A percentile compares a stretch with the other conserved stretches of the same genome.
phyloP scores from a whole-genome alignment of 1,140 invertebrate species.

The Nylanderia fulva region DNA sequence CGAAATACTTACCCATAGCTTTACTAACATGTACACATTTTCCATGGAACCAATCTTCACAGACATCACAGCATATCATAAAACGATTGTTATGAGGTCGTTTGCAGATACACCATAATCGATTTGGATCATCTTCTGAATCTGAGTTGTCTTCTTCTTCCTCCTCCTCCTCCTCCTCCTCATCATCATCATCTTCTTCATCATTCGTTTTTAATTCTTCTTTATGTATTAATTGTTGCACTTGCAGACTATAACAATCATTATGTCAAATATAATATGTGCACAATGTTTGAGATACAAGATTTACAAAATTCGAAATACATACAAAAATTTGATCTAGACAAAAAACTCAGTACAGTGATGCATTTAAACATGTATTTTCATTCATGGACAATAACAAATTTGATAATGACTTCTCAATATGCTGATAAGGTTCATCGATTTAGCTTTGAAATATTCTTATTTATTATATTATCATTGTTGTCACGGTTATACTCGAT shows the following conservation, averaged over 20 bases:
- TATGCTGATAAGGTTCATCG: too few relatives aligned
- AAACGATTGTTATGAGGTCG: constrained; percentile 98
- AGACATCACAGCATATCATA: constrained; percentile 99
- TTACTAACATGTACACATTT: constrained; percentile 98
- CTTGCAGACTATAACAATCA: constrained; percentile 37
- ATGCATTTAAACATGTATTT: too few relatives aligned
- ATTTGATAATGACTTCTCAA: too few relatives aligned
- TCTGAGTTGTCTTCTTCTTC: constrained; percentile 88
- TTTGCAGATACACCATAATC: constrained; percentile 98
- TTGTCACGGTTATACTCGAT: too few relatives aligned
- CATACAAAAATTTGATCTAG: too few relatives aligned
- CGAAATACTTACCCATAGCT: constrained; percentile 89
- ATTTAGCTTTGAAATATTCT: too few relatives aligned
- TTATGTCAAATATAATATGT: background rate
- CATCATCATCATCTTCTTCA: constrained; percentile 79
- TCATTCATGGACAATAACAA: too few relatives aligned
- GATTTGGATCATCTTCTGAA: constrained; percentile 97
- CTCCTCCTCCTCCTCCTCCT: constrained; percentile 82
- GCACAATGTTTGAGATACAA: too few relatives aligned
- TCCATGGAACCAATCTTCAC: constrained; percentile 99
- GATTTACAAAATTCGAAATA: too few relatives aligned
- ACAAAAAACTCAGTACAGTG: too few relatives aligned
- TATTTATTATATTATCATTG: too few relatives aligned
- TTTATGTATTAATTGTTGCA: constrained; percentile 41
- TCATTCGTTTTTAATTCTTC: constrained; percentile 39